Conservation (phyloP, 2,113 vertebrate genomes). For the Gallinago jamesoni region DNA sequence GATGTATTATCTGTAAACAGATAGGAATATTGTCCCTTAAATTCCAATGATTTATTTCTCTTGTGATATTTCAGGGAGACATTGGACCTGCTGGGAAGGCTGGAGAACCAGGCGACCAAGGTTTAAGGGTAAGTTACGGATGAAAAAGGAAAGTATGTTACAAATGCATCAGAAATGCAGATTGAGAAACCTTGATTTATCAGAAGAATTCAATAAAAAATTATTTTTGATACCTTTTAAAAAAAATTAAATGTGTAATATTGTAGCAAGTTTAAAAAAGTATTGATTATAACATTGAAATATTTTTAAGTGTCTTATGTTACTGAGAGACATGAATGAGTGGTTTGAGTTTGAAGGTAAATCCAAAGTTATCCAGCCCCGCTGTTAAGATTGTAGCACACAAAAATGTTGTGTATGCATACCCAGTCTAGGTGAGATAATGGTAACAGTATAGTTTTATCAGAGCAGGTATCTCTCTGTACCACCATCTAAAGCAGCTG, state of each 20-base stretch:
- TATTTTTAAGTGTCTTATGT: neutral
- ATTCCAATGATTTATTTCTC: neutral
- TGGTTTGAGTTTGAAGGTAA: neutral
- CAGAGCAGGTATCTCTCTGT: neutral
- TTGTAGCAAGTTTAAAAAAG: neutral
- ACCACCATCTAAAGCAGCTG: neutral
- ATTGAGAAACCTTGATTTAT: neutral
- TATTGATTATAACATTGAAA: neutral
- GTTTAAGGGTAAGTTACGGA: conserved; percentile 81
- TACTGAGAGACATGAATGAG: neutral
- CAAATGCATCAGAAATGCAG: neutral
- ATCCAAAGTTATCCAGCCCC: neutral
- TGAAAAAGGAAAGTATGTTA: neutral
- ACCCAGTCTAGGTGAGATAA: neutral
- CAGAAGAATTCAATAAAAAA: neutral
- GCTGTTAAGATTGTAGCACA: neutral
- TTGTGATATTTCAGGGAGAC: conserved; percentile 79
- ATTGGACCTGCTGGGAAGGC: conserved; percentile 76
- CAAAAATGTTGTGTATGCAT: neutral
- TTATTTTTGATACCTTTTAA: neutral
- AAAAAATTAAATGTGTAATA: neutral
- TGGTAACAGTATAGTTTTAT: neutral
- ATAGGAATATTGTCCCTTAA: neutral
- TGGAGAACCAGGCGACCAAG: conserved; percentile 85
- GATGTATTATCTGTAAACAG: neutral